Evolutionary conservation across 2,888 invertebrate genomes (phyloP), one percentile per base, ranked within the genome.

Genomic region (Dorcus hopei): DNA sequence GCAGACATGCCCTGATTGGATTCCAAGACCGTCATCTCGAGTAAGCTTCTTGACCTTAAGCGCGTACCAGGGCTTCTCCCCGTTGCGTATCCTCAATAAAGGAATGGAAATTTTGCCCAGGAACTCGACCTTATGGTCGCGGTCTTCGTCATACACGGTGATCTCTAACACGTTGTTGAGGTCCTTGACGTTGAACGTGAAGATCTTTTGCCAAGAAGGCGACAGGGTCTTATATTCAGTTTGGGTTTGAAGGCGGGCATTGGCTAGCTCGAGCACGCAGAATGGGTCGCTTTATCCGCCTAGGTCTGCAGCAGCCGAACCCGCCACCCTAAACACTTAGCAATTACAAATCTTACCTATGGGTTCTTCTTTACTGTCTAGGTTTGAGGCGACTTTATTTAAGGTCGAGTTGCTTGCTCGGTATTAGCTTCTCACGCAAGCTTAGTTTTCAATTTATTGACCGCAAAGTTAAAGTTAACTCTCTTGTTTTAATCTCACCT

Each of bases 241-340:
- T 77, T 98, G 97, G 0, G 99, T 99, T 78, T 98, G 97, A 39
- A 98, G 81, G 51, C 98, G 85, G 1, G 95, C 88, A 75, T 99
- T 99, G 9, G 95, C 93, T 63, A 99, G 81, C 76, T 98, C 97
- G 16, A 99, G 78, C 0, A 99, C 97, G 79, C 97, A 97, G 80
- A 98, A 99, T 0, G 99, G 98, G 80, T 99, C 98, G 49, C 97
- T 97, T 77, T 98, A 97, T 2, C 97, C 97, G 0, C 97, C 97
- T 42, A 98, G 82, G 76, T 99, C 98, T 0, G 97, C 97, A 0
- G 97, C 91, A 0, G 93, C 93, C 26, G 99, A 81, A 1, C 95
- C 96, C n/a, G 83, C n/a, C n/a, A n/a, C n/a, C n/a, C n/a, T n/a
- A n/a, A 33, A 33, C 26, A 5, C n/a, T 9, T 4, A 45, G 3